Evolutionary conservation across 2,797 vertebrate species (phyloP).

Genomic region (Eidolon dupreanum): DNA sequence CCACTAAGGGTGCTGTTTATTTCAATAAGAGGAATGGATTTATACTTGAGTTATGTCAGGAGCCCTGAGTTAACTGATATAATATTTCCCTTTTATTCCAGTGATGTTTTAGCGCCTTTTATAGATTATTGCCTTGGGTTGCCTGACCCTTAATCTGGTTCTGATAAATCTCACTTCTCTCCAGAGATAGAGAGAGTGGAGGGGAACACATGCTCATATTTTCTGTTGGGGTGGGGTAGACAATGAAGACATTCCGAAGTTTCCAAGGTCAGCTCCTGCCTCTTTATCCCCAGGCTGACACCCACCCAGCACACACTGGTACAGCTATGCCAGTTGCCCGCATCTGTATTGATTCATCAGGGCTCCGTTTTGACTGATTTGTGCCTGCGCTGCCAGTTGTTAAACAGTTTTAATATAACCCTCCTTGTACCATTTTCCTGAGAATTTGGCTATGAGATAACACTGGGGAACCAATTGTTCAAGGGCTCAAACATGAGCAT

Average conservation of each 20-base stretch:
- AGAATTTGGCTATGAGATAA: not conserved
- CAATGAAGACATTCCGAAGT: not conserved
- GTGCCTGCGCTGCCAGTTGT: not conserved
- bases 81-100: not conserved
- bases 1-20: not conserved
- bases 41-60: not conserved
- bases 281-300: not conserved
- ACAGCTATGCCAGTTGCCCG: not conserved
- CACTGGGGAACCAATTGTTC: slow-evolving; percentile 5
- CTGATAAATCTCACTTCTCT: not conserved
- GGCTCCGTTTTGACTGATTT: not conserved
- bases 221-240: not conserved
- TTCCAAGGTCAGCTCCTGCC: not conserved
- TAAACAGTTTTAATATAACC: not conserved
- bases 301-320: not conserved
- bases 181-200: not conserved
- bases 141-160: not conserved
- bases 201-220: not conserved
- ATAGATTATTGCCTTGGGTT: not conserved
- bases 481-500: not conserved
- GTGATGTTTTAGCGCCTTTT: not conserved
- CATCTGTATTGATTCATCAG: not conserved
- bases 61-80: not conserved
- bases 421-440: not conserved
- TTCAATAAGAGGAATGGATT: not conserved